phyloP scores from a whole-genome alignment of 2,113 vertebrate genomes.

The Setophaga coronata region DNA sequence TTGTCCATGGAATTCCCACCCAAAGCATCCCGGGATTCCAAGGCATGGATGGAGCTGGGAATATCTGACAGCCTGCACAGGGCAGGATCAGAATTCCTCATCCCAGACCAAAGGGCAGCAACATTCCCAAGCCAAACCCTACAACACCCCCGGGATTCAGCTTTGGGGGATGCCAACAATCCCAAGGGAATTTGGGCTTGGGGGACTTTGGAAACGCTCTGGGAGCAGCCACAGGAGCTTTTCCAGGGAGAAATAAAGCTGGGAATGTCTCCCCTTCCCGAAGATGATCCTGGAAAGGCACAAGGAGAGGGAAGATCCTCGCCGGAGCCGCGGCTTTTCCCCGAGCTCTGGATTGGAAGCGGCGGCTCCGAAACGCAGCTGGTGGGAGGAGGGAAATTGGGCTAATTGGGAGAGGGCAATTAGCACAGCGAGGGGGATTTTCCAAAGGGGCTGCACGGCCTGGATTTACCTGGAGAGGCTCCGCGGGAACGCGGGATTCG shows the following conservation, averaged over 20 bases:
- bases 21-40: background rate
- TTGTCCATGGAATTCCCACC: background rate
- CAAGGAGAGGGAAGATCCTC: background rate
- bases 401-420: conserved; percentile 29
- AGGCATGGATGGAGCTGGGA: fast-evolving
- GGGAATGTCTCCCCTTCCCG: fast-evolving
- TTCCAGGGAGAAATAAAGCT: fast-evolving
- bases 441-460: background rate
- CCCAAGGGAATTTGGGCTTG: background rate
- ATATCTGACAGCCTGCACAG: fast-evolving
- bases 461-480: background rate
- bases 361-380: background rate
- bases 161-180: background rate
- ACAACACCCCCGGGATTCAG: fast-evolving
- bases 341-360: background rate
- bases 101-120: background rate
- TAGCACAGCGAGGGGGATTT: background rate
- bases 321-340: background rate
- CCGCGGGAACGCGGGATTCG: fast-evolving
- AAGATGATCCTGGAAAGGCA: background rate
- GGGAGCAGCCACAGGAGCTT: fast-evolving
- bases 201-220: fast-evolving
- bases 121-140: background rate
- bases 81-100: background rate
- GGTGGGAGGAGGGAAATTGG: background rate